A percentile compares a stretch with the other conserved stretches of the same genome.
Evolutionary conservation across 2,797 vertebrate species (phyloP).

Genomic region (Paratrypauchen microcephalus): DNA sequence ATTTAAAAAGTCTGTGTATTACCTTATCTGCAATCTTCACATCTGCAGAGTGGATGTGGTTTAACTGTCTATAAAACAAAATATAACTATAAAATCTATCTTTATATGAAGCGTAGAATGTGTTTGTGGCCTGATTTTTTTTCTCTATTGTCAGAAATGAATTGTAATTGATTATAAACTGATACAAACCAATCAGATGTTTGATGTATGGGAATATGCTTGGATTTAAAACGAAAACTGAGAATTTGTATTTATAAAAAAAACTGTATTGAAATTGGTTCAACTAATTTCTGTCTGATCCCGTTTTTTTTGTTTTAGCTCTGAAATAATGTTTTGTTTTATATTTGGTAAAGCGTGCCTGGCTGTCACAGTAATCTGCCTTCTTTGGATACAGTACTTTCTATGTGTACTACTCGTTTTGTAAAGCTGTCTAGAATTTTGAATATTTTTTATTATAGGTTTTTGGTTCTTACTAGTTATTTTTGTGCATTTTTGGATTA

Average conservation of each 20-base stretch:
- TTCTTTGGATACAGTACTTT: constrained; percentile 69
- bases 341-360: constrained; percentile 71
- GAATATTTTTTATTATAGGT: constrained; percentile 80
- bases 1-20: constrained; percentile 26
- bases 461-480: constrained; percentile 80
- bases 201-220: constrained; percentile 45
- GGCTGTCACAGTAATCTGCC: constrained; percentile 73
- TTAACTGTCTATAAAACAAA: constrained; percentile 39
- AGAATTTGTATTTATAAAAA: constrained; percentile 64
- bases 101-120: constrained; percentile 60
- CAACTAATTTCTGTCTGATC: constrained; percentile 15
- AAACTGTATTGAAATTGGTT: constrained; percentile 44
- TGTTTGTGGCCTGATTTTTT: constrained; percentile 57
- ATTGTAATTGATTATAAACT: constrained; percentile 55
- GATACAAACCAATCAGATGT: constrained; percentile 41
- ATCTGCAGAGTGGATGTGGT: background rate
- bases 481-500: constrained; percentile 79
- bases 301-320: constrained; percentile 61
- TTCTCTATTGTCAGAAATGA: constrained; percentile 45
- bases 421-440: constrained; percentile 80
- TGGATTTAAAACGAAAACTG: background rate
- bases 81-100: constrained; percentile 37
- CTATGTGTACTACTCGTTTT: constrained; percentile 78
- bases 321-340: constrained; percentile 61
- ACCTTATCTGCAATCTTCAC: constrained; percentile 41